Evolutionary conservation across 2,113 vertebrate species (phyloP).

Genomic region (Pteruthius melanotis): DNA sequence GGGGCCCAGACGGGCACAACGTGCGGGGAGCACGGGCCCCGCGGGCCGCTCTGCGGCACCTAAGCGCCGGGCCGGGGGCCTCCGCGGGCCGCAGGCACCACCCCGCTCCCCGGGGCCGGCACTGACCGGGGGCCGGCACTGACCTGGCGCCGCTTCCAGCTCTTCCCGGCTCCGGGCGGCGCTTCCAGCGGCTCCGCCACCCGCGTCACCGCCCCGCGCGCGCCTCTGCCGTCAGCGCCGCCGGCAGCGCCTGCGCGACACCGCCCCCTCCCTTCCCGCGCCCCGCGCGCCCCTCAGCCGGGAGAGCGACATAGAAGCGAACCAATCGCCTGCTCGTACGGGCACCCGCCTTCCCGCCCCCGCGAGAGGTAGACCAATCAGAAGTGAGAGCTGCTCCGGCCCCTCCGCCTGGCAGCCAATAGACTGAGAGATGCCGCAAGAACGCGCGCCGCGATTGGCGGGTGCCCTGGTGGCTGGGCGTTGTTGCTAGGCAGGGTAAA

Average conservation of each 20-base stretch:
- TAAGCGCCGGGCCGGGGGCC: neutral
- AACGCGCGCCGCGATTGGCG: conserved; percentile 15
- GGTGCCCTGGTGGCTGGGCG: too few species aligned
- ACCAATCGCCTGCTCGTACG: neutral
- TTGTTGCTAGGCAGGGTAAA: neutral
- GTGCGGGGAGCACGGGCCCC: neutral
- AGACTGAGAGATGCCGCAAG: fast-evolving
- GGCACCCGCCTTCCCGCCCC: fast-evolving
- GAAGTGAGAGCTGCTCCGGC: fast-evolving
- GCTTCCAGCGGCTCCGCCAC: neutral
- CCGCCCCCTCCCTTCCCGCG: fast-evolving
- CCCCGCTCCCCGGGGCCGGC: neutral
- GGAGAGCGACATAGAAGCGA: fast-evolving
- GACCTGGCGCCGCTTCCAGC: too few species aligned
- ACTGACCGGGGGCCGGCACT: conserved; percentile 36
- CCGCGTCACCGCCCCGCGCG: neutral
- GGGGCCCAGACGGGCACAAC: neutral
- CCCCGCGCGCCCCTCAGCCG: fast-evolving
- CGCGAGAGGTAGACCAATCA: fast-evolving
- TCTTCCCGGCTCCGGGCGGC: neutral
- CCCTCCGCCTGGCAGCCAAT: fast-evolving
- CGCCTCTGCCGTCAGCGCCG: fast-evolving
- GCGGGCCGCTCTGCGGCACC: neutral
- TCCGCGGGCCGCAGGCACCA: neutral
- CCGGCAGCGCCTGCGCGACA: fast-evolving